phyloP scores from a whole-genome alignment of 2,113 vertebrate genomes.

The Delphinapterus leucas region DNA sequence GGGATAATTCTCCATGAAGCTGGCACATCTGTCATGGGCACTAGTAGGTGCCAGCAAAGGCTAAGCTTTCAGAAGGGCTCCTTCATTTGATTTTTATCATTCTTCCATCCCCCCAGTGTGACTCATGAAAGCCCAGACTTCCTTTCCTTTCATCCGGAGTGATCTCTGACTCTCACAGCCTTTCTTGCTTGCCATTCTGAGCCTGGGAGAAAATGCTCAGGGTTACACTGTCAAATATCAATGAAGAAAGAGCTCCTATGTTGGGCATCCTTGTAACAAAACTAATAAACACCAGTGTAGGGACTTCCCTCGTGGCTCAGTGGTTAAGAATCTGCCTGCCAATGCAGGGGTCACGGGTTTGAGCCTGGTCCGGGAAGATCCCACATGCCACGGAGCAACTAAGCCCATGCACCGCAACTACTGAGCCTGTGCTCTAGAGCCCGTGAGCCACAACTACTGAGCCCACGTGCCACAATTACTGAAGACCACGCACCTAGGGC shows the following conservation, averaged over 20 bases:
- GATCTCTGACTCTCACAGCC: background rate
- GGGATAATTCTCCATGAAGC: background rate
- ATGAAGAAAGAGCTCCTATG: background rate
- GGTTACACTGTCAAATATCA: background rate
- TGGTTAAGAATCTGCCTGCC: too few relatives aligned
- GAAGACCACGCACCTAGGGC: accelerated
- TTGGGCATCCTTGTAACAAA: background rate
- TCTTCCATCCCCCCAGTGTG: background rate
- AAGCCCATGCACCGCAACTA: too few relatives aligned
- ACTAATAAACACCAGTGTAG: background rate
- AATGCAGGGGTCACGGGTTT: too few relatives aligned
- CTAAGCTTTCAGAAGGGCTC: slow-evolving; percentile 44
- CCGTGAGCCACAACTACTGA: too few relatives aligned
- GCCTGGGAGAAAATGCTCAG: slow-evolving; percentile 1
- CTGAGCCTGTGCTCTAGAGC: too few relatives aligned
- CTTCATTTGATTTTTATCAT: background rate
- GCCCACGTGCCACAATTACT: too few relatives aligned
- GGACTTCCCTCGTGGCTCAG: too few relatives aligned
- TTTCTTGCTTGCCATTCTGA: background rate
- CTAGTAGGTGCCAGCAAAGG: slow-evolving; percentile 71
- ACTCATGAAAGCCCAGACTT: slow-evolving; percentile 44
- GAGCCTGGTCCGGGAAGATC: too few relatives aligned
- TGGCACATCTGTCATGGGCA: background rate
- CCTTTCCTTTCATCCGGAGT: slow-evolving; percentile 46
- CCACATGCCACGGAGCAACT: too few relatives aligned